A percentile compares a stretch with the other conserved stretches of the same genome.
phyloP scores from a whole-genome alignment of 2,113 vertebrate species.

The Hypanus sabinus region DNA sequence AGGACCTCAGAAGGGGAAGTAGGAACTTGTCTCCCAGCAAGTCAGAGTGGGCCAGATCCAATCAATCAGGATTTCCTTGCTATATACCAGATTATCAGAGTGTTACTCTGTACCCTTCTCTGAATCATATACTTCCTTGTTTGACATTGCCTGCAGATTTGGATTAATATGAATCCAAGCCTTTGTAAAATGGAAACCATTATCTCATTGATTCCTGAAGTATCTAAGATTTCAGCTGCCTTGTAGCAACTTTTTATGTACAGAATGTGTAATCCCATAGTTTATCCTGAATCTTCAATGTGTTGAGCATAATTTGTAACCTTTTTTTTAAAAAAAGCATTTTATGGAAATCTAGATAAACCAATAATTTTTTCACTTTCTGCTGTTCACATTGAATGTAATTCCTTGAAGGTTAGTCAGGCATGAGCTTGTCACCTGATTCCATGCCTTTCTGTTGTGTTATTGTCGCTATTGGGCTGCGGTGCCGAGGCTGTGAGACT shows the following conservation, averaged over 20 bases:
- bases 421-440: neutral
- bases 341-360: neutral
- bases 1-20: too few species aligned
- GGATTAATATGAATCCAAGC: neutral
- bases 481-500: too few species aligned
- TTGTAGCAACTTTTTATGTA: neutral
- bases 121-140: neutral
- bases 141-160: neutral
- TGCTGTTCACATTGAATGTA: neutral
- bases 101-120: neutral
- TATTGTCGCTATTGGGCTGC: neutral
- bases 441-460: neutral
- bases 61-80: too few species aligned
- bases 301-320: neutral
- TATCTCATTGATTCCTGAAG: neutral
- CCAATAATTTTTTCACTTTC: neutral
- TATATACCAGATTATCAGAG: too few species aligned
- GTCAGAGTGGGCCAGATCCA: too few species aligned
- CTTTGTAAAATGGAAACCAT: neutral
- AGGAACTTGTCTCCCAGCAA: too few species aligned
- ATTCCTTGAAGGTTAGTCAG: neutral
- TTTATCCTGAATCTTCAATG: neutral
- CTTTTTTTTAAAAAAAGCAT: neutral
- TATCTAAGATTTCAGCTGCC: neutral
- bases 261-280: neutral